These are phyloP conservation scores for Ametastegia equiseti DNA, from an alignment of 2,888 invertebrate species.

Conservation along the genomic window DNA sequence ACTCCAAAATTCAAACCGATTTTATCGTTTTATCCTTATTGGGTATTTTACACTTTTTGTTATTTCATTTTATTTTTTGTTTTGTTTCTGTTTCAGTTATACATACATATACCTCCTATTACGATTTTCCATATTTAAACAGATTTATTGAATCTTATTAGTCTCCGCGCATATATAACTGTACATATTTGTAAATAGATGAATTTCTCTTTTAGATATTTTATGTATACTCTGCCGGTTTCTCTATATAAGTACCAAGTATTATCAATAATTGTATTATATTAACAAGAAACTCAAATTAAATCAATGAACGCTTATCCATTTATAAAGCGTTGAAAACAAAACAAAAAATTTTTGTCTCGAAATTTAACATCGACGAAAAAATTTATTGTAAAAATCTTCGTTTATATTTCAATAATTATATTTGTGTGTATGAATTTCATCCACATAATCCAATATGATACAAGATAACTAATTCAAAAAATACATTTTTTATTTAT, in stretches of 20 bases:
- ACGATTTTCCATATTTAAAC: neutral
- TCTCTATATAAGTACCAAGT: neutral
- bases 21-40: neutral
- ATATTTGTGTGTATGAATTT: neutral
- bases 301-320: no score
- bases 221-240: neutral
- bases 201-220: neutral
- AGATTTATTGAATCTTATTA: neutral
- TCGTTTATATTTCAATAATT: neutral
- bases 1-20: neutral
- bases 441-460: neutral
- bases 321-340: no score
- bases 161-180: neutral
- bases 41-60: neutral
- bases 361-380: neutral
- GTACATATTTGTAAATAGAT: conserved; percentile 34
- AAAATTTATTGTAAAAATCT: neutral
- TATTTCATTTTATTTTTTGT: no score
- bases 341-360: neutral
- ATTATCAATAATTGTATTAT: conserved; percentile 20
- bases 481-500: neutral
- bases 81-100: neutral
- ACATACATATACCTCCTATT: neutral
- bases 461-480: neutral
- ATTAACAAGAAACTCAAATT: neutral